Percentiles rank a stretch among this genome's conserved stretches.
These are phyloP conservation scores for Metopia argyrocephala DNA, from an alignment of 2,888 invertebrate genomes.

Conservation along the genomic window DNA sequence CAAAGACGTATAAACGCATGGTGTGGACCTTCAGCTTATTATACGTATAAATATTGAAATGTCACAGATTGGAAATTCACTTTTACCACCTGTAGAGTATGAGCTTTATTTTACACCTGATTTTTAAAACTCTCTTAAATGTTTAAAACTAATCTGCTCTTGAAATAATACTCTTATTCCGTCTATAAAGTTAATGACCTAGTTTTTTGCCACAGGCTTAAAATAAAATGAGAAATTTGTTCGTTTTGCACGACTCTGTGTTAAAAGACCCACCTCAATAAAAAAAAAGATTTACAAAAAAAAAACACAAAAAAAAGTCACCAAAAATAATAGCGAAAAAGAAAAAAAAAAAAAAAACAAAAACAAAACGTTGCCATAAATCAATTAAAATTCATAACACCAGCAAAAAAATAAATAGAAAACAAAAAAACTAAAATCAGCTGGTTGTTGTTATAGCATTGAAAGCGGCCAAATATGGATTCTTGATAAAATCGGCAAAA, in stretches of 20 bases:
- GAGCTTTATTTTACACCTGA: not conserved
- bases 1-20: too few relatives aligned
- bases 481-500: conserved; percentile 37
- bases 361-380: conserved; percentile 60
- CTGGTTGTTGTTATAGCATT: conserved; percentile 45
- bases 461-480: conserved; percentile 51
- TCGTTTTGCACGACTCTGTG: not conserved
- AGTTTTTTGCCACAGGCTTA: conserved; percentile 28
- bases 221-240: conserved; percentile 1
- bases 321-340: not conserved
- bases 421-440: conserved; percentile 40
- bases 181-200: conserved; percentile 57
- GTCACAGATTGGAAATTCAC: too few relatives aligned
- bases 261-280: conserved; percentile 45
- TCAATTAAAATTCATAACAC: conserved; percentile 62
- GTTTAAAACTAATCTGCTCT: too few relatives aligned
- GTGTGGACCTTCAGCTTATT: too few relatives aligned
- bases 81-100: too few relatives aligned
- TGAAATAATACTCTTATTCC: too few relatives aligned
- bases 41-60: too few relatives aligned
- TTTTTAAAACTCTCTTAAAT: conserved; percentile 5
- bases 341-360: conserved; percentile 32
- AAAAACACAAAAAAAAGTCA: conserved; percentile 10
- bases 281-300: not conserved
- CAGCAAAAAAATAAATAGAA: conserved; percentile 41